These are phyloP conservation scores for Sitophilus oryzae DNA, from an alignment of 1,140 invertebrate species.

Conservation along the genomic window DNA sequence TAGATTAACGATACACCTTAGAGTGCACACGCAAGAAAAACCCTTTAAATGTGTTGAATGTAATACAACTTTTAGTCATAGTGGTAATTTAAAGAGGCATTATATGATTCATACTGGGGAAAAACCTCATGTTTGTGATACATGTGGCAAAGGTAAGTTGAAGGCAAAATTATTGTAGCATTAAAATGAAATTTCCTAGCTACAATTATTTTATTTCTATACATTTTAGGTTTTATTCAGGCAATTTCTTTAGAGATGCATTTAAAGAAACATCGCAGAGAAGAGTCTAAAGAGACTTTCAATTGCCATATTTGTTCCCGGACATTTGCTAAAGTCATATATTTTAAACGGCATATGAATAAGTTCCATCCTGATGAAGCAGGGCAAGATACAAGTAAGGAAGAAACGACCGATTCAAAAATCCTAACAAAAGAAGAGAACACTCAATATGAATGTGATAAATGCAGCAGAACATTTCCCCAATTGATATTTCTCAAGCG, in stretches of 20 bases:
- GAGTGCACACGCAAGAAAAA: conserved; percentile 55
- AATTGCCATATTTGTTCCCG: conserved; percentile 27
- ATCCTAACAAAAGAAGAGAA: neutral
- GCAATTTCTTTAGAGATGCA: conserved; percentile 46
- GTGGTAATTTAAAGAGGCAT: conserved; percentile 42
- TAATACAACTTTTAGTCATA: conserved; percentile 57
- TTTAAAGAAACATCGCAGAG: conserved; percentile 43
- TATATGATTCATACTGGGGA: conserved; percentile 44
- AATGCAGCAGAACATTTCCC: conserved; percentile 20
- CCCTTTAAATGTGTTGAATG: conserved; percentile 62
- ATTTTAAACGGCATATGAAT: conserved; percentile 16
- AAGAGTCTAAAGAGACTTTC: conserved; percentile 8
- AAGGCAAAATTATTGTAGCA: no score
- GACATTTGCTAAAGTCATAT: conserved; percentile 17
- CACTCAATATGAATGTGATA: conserved; percentile 15
- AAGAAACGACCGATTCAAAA: neutral
- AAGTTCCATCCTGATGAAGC: conserved; percentile 15
- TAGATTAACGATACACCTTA: conserved; percentile 53
- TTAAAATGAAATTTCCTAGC: no score
- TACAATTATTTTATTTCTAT: no score
- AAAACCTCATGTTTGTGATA: conserved; percentile 42
- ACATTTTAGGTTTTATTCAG: conserved; percentile 43
- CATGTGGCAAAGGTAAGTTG: conserved; percentile 42
- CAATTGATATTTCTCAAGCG: conserved; percentile 15
- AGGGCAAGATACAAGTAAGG: neutral